Base-by-base conservation (phyloP, 2,113 vertebrate species). In the Ceyx melanurus region DNA sequence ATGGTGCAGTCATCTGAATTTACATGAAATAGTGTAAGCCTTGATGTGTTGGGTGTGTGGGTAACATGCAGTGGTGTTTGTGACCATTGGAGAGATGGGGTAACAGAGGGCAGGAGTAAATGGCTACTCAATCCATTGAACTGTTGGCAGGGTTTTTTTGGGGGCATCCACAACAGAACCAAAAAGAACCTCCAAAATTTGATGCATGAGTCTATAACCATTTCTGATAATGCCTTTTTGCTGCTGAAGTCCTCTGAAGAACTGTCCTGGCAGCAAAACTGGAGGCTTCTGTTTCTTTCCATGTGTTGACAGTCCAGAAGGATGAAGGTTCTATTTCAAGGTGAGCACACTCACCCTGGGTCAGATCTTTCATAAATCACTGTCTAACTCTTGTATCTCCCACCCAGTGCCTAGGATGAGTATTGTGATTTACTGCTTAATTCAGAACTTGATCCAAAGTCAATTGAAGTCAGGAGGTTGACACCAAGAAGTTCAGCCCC, bases 331-430 rank as follows among this genome's bases (percentile, higher is more conserved):
- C 29, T 60, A 2, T 86, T 92, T 91, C 75, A 94, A 94, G 95
- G 95, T 89, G 89, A 95, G 16, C 40, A 62, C 8, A 7, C 8
- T 67, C 64, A 37, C 51, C 51, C 29, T 54, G 62, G 57, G 58
- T 94, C 83, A 84, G 62, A 66, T 40, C 74, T 56, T 65, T 95
- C 94, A 96, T 95, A 89, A 94, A 95, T 96, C 96, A 94, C 87
- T 95, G 90, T 95, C 92, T 74, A 87, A 56, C 42, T 85, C 48
- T 67, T 71, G 15, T 81, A 87, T 80, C 71, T 95, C 46, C 67
- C 40, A 71, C 29, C 23, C 67, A 82, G 64, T 91, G 87, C 60
- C 75, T n/a, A 31, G 82, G 94, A 94, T 92, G 70, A 89, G 48
- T 61, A 35, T 14, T 35, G 53, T 96, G 92, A 96, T 96, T 93